These are phyloP conservation scores for Orthosia gracilis DNA, from an alignment of 2,888 invertebrate species.

Conservation along the genomic window DNA sequence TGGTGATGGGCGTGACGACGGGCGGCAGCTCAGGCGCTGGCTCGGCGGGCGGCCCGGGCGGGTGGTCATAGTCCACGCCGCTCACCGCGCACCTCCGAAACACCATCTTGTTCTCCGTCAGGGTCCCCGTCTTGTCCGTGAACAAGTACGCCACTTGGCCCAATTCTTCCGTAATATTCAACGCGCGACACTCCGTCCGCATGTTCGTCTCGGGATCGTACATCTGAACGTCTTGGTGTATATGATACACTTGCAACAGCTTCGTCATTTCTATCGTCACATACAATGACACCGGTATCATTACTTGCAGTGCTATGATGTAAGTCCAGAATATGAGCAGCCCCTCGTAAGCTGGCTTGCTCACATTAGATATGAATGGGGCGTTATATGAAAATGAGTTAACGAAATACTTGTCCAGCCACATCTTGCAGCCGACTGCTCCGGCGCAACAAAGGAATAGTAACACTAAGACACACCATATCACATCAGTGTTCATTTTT, in stretches of 20 bases:
- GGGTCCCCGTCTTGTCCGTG: slow-evolving; percentile 99
- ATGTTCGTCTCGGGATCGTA: slow-evolving; percentile 96
- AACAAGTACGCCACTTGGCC: slow-evolving; percentile 98
- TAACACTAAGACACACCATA: slow-evolving; percentile 98
- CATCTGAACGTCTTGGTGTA: slow-evolving; percentile 97
- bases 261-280: slow-evolving; percentile 99
- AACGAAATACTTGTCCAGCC: slow-evolving; percentile 92
- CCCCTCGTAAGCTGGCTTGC: slow-evolving; percentile 93
- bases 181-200: slow-evolving; percentile 95
- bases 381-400: slow-evolving; percentile 85
- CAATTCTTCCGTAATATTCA: slow-evolving; percentile 99
- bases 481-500: slow-evolving; percentile 98
- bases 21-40: slow-evolving; percentile 89
- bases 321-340: slow-evolving; percentile 98
- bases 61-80: slow-evolving; percentile 97
- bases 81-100: slow-evolving; percentile 97
- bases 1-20: slow-evolving; percentile 87
- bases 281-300: slow-evolving; percentile 99
- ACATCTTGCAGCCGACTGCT: slow-evolving; percentile 97
- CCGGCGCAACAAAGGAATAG: slow-evolving; percentile 97
- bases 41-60: slow-evolving; percentile 93
- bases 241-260: slow-evolving; percentile 98
- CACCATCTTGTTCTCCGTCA: slow-evolving; percentile 99
- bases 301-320: slow-evolving; percentile 98
- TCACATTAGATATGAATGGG: slow-evolving; percentile 93